A percentile compares a stretch with the other conserved stretches of the same genome.
Evolutionary conservation across 1,140 invertebrate species (phyloP).

Genomic region (Drosophila sturtevanti): DNA sequence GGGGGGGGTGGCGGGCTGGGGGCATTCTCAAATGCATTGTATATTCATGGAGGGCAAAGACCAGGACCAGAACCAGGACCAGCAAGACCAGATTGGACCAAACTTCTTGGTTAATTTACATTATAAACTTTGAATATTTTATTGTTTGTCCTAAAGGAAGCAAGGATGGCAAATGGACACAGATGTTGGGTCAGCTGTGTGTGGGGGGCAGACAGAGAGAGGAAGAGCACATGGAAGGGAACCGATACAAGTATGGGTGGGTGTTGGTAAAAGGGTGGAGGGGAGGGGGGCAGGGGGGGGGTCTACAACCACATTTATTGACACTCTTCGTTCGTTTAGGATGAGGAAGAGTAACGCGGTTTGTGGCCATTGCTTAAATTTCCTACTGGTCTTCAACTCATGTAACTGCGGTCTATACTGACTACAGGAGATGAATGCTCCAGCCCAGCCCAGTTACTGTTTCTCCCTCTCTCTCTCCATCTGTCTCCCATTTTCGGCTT

Average conservation of each 20-base stretch:
- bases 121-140: slow-evolving; percentile 81
- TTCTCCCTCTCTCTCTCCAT: slow-evolving; percentile 3
- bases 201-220: too few species aligned
- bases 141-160: slow-evolving; percentile 61
- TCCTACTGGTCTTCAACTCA: slow-evolving; percentile 21
- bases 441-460: not conserved
- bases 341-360: not conserved
- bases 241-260: too few species aligned
- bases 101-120: slow-evolving; percentile 78
- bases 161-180: slow-evolving; percentile 50
- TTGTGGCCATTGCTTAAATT: slow-evolving; percentile 11
- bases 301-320: slow-evolving; percentile 37
- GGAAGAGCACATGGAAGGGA: too few species aligned
- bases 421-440: too few species aligned
- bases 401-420: not conserved
- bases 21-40: slow-evolving; percentile 39
- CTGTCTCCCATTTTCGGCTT: slow-evolving; percentile 42
- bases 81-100: slow-evolving; percentile 40
- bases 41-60: slow-evolving; percentile 42
- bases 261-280: not conserved
- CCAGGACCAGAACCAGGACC: not conserved
- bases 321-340: slow-evolving; percentile 31
- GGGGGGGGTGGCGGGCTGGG: too few species aligned
- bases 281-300: not conserved
- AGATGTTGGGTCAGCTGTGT: slow-evolving; percentile 39